Conservation (phyloP, 2,113 vertebrate species). For the Carassius gibelio region DNA sequence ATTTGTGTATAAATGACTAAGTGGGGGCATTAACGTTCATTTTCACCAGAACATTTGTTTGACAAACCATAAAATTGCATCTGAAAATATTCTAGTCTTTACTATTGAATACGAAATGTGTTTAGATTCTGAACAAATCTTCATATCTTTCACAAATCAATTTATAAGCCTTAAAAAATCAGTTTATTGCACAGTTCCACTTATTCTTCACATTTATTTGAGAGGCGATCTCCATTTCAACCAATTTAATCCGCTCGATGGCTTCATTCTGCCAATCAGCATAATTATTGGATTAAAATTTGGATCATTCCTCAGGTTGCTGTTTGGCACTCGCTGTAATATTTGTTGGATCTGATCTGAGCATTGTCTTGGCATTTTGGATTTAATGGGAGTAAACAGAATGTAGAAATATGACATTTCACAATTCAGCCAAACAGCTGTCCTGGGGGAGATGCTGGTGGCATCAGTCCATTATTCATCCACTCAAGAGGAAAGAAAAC, state of each 20-base stretch:
- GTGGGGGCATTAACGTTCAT: neutral
- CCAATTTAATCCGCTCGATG: neutral
- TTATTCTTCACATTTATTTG: neutral
- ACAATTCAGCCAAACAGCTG: slow-evolving; percentile 36
- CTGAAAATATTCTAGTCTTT: neutral
- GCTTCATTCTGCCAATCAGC: slow-evolving; percentile 16
- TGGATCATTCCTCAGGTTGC: slow-evolving; percentile 11
- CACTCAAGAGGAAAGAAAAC: slow-evolving; percentile 23
- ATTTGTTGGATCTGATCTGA: slow-evolving; percentile 28
- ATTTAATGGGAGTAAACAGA: slow-evolving; percentile 33
- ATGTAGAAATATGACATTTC: slow-evolving; percentile 42
- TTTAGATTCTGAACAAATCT: neutral
- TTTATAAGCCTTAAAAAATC: no score
- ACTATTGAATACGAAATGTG: neutral
- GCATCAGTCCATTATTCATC: slow-evolving; percentile 29
- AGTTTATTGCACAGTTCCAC: neutral
- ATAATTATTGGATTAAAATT: slow-evolving; percentile 22
- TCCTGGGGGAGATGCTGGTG: slow-evolving; percentile 20
- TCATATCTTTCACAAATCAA: neutral
- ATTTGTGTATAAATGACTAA: neutral
- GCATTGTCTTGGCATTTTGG: slow-evolving; percentile 38
- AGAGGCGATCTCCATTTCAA: neutral
- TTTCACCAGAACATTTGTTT: slow-evolving; percentile 14
- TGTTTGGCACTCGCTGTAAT: neutral
- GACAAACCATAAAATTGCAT: neutral